Percentiles rank a stretch among this genome's conserved stretches.
Conservation (phyloP, 2,113 vertebrate species). For the Brachyhypopomus gauderio region DNA sequence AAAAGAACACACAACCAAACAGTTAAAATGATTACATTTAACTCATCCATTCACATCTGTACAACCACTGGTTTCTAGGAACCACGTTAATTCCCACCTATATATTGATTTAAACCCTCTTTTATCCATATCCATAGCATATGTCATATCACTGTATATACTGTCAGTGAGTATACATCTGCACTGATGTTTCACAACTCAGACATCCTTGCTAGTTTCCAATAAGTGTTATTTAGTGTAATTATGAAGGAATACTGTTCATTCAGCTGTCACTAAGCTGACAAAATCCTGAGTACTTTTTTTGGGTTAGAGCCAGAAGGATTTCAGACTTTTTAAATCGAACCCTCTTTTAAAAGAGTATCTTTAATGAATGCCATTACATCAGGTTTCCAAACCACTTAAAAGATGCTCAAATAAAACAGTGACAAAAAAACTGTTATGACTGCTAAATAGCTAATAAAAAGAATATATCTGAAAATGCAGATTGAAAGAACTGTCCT, state of each 20-base stretch:
- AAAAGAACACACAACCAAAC: not conserved
- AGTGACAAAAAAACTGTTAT: not conserved
- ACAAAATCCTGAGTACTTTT: not conserved
- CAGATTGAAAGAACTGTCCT: not conserved
- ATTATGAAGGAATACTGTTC: not conserved
- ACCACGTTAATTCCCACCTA: not conserved
- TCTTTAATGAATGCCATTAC: conserved; percentile 14
- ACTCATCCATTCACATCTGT: not conserved
- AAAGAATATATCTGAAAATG: conserved; percentile 1
- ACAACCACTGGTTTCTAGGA: not conserved
- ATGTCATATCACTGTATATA: too few species aligned
- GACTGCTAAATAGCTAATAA: conserved; percentile 18
- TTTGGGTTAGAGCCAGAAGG: not conserved
- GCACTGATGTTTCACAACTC: not conserved
- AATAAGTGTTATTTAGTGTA: not conserved
- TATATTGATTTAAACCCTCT: not conserved
- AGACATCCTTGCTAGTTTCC: not conserved
- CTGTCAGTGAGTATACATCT: not conserved
- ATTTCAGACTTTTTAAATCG: conserved; percentile 11
- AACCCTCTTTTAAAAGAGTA: conserved; percentile 17
- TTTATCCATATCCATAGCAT: too few species aligned
- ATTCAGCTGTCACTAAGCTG: not conserved
- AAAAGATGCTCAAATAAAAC: not conserved
- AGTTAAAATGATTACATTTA: too few species aligned
- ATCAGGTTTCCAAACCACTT: conserved; percentile 15